Evolutionary conservation across 2,113 vertebrate species (phyloP).

Genomic region (Corapipo altera): DNA sequence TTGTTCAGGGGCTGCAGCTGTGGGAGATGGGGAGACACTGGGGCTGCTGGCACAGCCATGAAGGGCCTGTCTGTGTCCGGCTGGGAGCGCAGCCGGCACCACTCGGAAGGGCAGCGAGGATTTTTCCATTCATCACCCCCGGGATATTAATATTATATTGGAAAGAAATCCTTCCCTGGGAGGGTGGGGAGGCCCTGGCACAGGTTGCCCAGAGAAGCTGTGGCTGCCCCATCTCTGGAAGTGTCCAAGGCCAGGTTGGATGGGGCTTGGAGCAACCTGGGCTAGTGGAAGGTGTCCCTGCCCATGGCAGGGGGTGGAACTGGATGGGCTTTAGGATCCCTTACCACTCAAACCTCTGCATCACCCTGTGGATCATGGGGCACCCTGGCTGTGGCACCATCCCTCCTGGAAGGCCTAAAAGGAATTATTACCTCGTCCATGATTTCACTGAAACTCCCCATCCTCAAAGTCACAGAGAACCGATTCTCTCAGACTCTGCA

Average conservation of each 20-base stretch:
- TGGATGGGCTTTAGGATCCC: neutral
- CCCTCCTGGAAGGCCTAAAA: neutral
- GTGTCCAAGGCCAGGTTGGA: neutral
- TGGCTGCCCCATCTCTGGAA: neutral
- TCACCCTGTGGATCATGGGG: neutral
- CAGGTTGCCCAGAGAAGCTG: neutral
- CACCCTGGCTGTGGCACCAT: rapidly evolving
- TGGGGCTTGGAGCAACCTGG: rapidly evolving
- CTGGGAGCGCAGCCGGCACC: neutral
- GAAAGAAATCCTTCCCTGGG: neutral
- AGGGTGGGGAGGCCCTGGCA: neutral
- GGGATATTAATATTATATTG: rapidly evolving
- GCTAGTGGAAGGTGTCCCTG: neutral
- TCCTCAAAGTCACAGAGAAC: rapidly evolving
- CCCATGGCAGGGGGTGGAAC: neutral
- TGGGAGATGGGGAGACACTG: neutral
- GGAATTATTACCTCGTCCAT: neutral
- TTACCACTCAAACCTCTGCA: neutral
- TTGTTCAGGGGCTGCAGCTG: neutral
- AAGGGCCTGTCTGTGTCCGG: neutral
- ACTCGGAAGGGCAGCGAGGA: neutral
- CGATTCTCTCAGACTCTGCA: neutral
- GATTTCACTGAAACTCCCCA: neutral
- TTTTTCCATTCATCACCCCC: neutral
- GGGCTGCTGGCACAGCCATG: neutral